A percentile compares a stretch with the other conserved stretches of the same genome.
Conservation (phyloP, 1,140 invertebrate genomes). For the Archivesica marissinica region DNA sequence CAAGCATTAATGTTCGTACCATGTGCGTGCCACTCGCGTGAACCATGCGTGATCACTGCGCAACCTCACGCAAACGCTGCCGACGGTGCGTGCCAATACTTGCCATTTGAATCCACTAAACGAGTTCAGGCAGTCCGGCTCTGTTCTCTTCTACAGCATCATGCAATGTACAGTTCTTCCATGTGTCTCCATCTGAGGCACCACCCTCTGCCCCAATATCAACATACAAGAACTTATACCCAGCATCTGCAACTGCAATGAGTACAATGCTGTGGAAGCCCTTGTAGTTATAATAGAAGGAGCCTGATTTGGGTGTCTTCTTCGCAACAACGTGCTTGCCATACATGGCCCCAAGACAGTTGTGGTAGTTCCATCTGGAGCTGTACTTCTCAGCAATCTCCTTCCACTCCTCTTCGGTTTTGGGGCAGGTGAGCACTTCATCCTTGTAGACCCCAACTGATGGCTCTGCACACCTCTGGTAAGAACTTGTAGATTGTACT, state of each 20-base stretch:
- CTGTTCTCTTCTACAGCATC: slow-evolving; percentile 61
- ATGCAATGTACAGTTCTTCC: neutral
- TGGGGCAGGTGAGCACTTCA: slow-evolving; percentile 8
- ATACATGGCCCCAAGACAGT: slow-evolving; percentile 51
- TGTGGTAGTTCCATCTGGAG: slow-evolving; percentile 40
- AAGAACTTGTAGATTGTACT: slow-evolving; percentile 54
- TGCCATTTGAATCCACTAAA: no score
- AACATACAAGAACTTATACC: neutral
- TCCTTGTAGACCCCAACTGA: slow-evolving; percentile 29
- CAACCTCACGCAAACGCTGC: no score
- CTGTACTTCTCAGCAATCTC: slow-evolving; percentile 20
- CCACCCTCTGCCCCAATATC: neutral
- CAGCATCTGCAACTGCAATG: neutral
- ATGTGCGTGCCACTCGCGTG: no score
- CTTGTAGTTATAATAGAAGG: neutral
- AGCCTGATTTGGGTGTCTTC: neutral
- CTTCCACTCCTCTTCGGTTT: slow-evolving; percentile 23
- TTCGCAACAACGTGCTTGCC: no score
- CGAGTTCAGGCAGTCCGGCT: slow-evolving; percentile 67
- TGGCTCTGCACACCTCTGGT: slow-evolving; percentile 59
- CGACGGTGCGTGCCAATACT: no score
- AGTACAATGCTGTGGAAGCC: neutral
- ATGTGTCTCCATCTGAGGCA: neutral
- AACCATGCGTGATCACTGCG: no score
- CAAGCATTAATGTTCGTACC: no score